A percentile compares a stretch with the other conserved stretches of the same genome.
phyloP scores from a whole-genome alignment of 2,888 invertebrate genomes.

The Palloptera scutellata region DNA sequence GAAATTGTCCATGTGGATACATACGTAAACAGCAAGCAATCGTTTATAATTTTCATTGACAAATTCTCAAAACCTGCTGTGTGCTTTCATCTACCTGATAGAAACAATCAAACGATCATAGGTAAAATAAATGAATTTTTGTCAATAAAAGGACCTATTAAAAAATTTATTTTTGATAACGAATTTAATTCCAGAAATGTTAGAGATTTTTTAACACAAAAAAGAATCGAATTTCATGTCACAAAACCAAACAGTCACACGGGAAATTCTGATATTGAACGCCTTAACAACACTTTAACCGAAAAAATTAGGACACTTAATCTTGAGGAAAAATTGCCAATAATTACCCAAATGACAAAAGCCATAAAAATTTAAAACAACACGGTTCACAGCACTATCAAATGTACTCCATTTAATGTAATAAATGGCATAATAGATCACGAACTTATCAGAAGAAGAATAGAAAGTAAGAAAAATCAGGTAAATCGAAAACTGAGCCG shows the following conservation, averaged over 20 bases:
- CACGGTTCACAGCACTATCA: slow-evolving; percentile 12
- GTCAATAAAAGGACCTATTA: slow-evolving; percentile 18
- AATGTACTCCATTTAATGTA: slow-evolving; percentile 18
- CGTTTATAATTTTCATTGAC: slow-evolving; percentile 32
- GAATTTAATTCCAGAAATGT: slow-evolving; percentile 30
- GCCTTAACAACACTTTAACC: slow-evolving; percentile 18
- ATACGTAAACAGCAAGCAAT: slow-evolving; percentile 25
- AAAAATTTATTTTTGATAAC: slow-evolving; percentile 30
- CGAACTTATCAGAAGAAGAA: not conserved
- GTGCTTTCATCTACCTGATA: slow-evolving; percentile 20
- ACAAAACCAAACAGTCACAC: slow-evolving; percentile 31
- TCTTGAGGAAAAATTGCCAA: slow-evolving; percentile 20
- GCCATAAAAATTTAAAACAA: slow-evolving; percentile 17
- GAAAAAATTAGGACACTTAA: slow-evolving; percentile 22
- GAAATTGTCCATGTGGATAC: slow-evolving; percentile 22
- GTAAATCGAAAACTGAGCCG: slow-evolving; percentile 1
- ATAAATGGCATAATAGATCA: slow-evolving; percentile 14
- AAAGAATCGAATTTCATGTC: slow-evolving; percentile 18
- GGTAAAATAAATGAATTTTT: slow-evolving; percentile 25
- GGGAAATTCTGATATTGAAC: slow-evolving; percentile 19
- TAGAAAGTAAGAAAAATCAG: not conserved
- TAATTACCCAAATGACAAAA: slow-evolving; percentile 13
- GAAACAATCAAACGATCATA: slow-evolving; percentile 15
- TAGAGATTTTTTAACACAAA: slow-evolving; percentile 10
- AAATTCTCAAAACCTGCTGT: slow-evolving; percentile 32